These are phyloP conservation scores for Urocolius indicus DNA, from an alignment of 2,113 vertebrate genomes.

Conservation along the genomic window DNA sequence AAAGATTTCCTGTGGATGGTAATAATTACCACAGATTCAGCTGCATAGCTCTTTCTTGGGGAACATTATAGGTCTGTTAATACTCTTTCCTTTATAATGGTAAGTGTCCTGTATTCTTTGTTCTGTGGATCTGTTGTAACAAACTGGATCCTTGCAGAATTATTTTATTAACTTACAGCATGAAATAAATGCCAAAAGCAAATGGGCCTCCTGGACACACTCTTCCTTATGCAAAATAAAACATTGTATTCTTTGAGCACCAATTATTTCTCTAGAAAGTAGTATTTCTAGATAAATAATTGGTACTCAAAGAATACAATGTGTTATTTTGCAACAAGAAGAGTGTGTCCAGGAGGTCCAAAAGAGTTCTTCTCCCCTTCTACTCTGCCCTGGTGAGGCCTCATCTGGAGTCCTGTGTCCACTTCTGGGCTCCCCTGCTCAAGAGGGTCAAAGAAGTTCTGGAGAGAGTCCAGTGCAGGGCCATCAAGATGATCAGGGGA, in stretches of 20 bases:
- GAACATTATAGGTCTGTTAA: neutral
- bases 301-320: neutral
- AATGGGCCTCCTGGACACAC: neutral
- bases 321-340: neutral
- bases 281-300: neutral
- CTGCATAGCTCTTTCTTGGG: neutral
- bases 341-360: too few species aligned
- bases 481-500: too few species aligned
- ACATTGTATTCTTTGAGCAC: too few species aligned
- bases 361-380: too few species aligned
- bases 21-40: neutral
- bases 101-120: neutral
- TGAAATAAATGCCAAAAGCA: neutral
- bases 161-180: slow-evolving; percentile 10
- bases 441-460: too few species aligned
- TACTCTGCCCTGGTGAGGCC: too few species aligned
- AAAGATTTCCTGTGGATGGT: neutral
- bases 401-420: too few species aligned
- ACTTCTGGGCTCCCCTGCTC: too few species aligned
- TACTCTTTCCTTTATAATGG: neutral
- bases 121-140: neutral
- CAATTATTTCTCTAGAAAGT: too few species aligned
- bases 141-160: neutral
- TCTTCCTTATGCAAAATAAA: too few species aligned
- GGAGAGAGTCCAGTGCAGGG: too few species aligned